Percentiles rank a stretch among this genome's conserved stretches.
Conservation (phyloP, 2,113 vertebrate species). For the Dipodomys merriami region DNA sequence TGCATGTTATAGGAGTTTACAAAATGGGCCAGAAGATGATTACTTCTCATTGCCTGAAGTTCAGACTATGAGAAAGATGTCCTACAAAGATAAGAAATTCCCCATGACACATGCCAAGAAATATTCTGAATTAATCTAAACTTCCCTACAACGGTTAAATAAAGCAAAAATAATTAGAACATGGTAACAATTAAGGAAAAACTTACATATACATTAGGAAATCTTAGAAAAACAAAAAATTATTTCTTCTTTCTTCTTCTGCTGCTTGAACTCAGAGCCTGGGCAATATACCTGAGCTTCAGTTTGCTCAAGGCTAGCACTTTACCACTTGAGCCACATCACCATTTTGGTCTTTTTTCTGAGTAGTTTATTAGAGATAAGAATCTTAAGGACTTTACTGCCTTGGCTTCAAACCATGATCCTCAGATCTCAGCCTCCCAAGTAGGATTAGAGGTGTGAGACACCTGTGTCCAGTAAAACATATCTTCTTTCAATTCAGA, state of each 20-base stretch:
- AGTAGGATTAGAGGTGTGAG: no score
- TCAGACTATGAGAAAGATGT: neutral
- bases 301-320: no score
- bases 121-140: neutral
- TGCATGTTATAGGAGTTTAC: constrained; percentile 40
- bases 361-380: no score
- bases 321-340: no score
- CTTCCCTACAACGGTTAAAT: neutral
- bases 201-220: neutral
- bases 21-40: neutral
- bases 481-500: neutral
- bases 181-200: neutral
- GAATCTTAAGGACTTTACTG: no score
- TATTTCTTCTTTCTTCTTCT: neutral
- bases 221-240: neutral
- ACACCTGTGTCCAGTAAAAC: no score
- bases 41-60: neutral
- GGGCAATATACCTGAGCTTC: no score
- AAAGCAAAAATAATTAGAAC: neutral
- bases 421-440: no score
- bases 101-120: neutral
- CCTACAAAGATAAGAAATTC: neutral
- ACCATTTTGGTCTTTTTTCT: no score
- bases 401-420: no score
- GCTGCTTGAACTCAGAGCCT: no score